Conservation (phyloP, 2,113 vertebrate genomes). For the Motacilla tschutschensis region DNA sequence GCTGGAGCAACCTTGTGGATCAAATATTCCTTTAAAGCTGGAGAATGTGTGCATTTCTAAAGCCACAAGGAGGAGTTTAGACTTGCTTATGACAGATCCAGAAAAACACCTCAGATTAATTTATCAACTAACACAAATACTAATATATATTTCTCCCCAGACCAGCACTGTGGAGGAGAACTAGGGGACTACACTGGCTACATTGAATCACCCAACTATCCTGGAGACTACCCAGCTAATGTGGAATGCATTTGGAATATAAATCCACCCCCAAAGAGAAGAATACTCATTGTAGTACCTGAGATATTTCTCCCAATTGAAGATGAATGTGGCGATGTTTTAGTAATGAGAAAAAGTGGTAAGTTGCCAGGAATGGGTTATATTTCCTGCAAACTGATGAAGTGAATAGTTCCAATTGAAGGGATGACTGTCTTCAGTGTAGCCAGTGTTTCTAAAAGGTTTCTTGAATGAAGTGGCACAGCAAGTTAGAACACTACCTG, state of each 20-base stretch:
- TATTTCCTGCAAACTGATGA: neutral
- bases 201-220: constrained; percentile 83
- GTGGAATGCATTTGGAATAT: constrained; percentile 83
- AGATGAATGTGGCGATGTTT: constrained; percentile 80
- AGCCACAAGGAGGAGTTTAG: neutral
- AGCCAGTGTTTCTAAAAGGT: neutral
- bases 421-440: neutral
- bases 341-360: constrained; percentile 85
- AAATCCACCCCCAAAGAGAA: constrained; percentile 77
- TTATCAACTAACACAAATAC: neutral
- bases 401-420: neutral
- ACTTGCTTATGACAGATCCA: neutral
- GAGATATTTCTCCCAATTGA: constrained; percentile 84
- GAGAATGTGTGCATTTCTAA: neutral
- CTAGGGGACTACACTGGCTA: constrained; percentile 82
- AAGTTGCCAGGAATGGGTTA: neutral
- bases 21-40: neutral
- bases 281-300: constrained; percentile 81
- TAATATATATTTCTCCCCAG: constrained; percentile 46
- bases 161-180: constrained; percentile 81
- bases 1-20: neutral
- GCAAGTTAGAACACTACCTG: neutral
- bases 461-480: neutral
- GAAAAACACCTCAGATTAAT: neutral
- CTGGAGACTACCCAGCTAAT: constrained; percentile 81